Evolutionary conservation across 2,797 vertebrate species (phyloP), one percentile per base, ranked within the genome.

Genomic region (Pseudochaenichthys georgianus): DNA sequence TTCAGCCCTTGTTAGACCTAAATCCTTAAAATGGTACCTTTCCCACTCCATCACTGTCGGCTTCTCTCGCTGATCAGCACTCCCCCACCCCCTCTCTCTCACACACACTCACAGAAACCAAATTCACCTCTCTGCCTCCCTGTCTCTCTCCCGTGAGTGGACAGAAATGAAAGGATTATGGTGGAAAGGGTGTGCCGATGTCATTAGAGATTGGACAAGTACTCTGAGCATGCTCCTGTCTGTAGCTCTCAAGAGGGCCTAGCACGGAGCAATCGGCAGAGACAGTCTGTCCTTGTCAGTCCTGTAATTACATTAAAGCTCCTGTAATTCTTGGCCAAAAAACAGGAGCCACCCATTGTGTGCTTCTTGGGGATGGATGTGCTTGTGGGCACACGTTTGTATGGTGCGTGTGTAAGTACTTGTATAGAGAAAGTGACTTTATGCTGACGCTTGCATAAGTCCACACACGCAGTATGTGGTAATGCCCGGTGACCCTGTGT

Each of bases 281-380:
- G 87, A 91, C 84, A 85, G 70, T 85, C 80, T 92, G 91, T 88
- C 91, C 92, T 94, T 89, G 92, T 91, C 87, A 87, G 90, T 91
- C 88, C 89, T 90, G 83, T 94, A 93, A 94, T 95, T 93, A 93
- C 88, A 92, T 93, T 94, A 93, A 90, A 88, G 86, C 88, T 85
- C 57, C 51, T 92, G 85, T 91, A 87, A 89, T 90, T 92, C 88
- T 93, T 89, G 61, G 68, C 68, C 78, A 83, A 88, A 84, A 82
- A 85, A 88, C 63, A 60, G 23, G 19, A 74, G 65, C 28, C 54
- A 54, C 46, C 75, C 54, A 15, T 65, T 3, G 64, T 23, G 73
- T 81, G 34, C 34, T 83, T 78, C 73, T 80, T 85, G 38, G 67
- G 46, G 75, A 57, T 9, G 58, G 57, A 28, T 46, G 52, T 70